Base-by-base conservation (phyloP, 2,113 vertebrate species). In the Phaethornis superciliosus region DNA sequence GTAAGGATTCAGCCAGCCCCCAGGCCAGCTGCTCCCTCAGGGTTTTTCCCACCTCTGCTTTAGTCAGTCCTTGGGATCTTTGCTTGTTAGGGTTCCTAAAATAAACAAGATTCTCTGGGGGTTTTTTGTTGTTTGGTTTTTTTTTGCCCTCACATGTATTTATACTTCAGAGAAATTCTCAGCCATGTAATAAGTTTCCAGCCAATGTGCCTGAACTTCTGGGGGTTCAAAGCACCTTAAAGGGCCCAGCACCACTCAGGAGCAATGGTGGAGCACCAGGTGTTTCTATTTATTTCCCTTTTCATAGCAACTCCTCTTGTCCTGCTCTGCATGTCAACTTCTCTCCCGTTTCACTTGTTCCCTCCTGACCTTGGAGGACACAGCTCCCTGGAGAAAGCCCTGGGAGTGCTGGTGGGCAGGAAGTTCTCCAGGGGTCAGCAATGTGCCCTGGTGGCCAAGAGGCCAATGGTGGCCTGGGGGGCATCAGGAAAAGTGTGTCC, bases 71-170 rank as follows among this genome's bases (percentile, higher is more conserved):
- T 60, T 0, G 0, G 13, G 21, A 24, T 77, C 22, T 76, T 80
- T 82, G 65, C 49, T 91, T 40, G 21, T 33, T 33, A 22, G 12
- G 23, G 21, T 55, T 89, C 83, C 44, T 42, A 68, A 54, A 37
- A 77, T 51, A 83, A 91, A 72, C 3, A 2, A 65, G 72, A 72
- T 71, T 71, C 24, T 78, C 65, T 71, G 32, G 40, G n/a, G n/a
- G n/a, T n/a, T n/a, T n/a, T 40, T 40, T 40, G 40, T 40, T 40
- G 37, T 40, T 40, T n/a, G n/a, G n/a, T n/a, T 69, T 88, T 83
- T 51, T 85, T 37, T 70, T 77, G 62, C 59, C 56, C 83, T 71
- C 70, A 21, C 32, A 55, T 81, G 90, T 76, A 56, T 70, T 90
- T 58, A 33, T 49, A 24, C 67, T 75, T 65, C 68, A 88, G 76